Base-by-base conservation (phyloP, 1,140 invertebrate species). In the Musca vetustissima region DNA sequence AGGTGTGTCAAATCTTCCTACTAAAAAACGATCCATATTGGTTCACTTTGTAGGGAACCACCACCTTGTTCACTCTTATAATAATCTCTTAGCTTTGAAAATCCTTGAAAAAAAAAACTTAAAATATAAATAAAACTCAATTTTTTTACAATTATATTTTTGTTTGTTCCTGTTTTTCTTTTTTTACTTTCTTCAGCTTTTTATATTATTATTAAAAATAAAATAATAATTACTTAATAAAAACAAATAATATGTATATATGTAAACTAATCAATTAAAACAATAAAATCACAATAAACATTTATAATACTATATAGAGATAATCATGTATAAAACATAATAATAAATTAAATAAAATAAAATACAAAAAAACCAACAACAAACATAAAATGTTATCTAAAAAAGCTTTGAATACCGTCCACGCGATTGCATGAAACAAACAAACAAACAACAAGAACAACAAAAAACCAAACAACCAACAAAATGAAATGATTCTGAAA, bases 401-500 rank as follows among this genome's bases (percentile, higher is more conserved):
- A 43, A 43, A 77, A 80, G 78, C 78, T 80, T 80, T 80, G 78
- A 80, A 80, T 76, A 80, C 78, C 78, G 78, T 80, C 78, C 78
- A 80, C 78, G 78, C 78, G 57, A 61, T 61, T 61, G 57, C 57
- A 61, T 61, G 57, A 36, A 19, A 61, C 32, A 61, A 61, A n/a
- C n/a, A n/a, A n/a, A n/a, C n/a, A n/a, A n/a, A 61, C 15, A 17
- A 61, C n/a, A n/a, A 61, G 19, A 36, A 61, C 57, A 55, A 55
- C 53, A 55, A 55, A 55, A 43, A 55, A 21, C 21, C 24, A 43
- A 22, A n/a, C n/a, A n/a, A n/a, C n/a, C n/a, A n/a, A n/a, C 36
- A 43, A 43, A 11, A 43, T 43, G 4, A 43, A 43, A 43, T 43
- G 36, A 43, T 43, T 43, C 13, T 43, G 36, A 43, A 43, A 43